Evolutionary conservation across 1,140 invertebrate species (phyloP).

Genomic region (Theocolax elegans): DNA sequence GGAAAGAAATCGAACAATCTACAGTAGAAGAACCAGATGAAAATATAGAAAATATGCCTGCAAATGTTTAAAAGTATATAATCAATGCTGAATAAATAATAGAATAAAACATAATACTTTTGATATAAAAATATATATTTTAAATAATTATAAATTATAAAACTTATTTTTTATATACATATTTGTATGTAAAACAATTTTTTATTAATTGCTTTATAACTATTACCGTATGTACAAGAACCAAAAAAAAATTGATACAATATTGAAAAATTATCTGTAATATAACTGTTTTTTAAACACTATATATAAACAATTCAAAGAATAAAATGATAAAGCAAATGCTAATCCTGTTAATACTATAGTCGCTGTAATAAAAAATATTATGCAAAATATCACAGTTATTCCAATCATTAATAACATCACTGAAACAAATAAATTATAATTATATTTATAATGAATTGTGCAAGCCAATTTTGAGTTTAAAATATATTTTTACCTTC

Average conservation of each 20-base stretch:
- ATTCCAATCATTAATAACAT: slow-evolving; percentile 43
- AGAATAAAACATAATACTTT: not conserved
- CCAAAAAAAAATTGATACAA: slow-evolving; percentile 1
- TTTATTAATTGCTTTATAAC: not conserved
- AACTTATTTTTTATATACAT: slow-evolving; percentile 1
- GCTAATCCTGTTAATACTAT: slow-evolving; percentile 34
- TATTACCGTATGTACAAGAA: not conserved
- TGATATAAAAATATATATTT: slow-evolving; percentile 31
- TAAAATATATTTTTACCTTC: slow-evolving; percentile 44
- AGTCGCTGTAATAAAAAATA: slow-evolving; percentile 42
- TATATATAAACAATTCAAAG: slow-evolving; percentile 21
- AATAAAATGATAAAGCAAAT: slow-evolving; percentile 33
- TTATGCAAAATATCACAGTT: slow-evolving; percentile 41
- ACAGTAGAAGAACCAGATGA: not conserved
- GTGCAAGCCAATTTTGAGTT: not conserved
- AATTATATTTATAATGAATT: too few relatives aligned
- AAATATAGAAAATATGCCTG: slow-evolving; percentile 19
- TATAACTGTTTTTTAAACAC: slow-evolving; percentile 26
- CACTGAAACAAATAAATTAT: slow-evolving; percentile 42
- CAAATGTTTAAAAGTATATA: not conserved
- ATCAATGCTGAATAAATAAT: not conserved
- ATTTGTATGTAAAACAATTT: not conserved
- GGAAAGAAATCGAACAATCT: slow-evolving; percentile 30
- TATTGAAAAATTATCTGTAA: slow-evolving; percentile 19
- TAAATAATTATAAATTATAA: slow-evolving; percentile 14